Percentiles rank a stretch among this genome's conserved stretches.
Evolutionary conservation across 1,140 invertebrate species (phyloP).

Genomic region (Sycophila sp.): DNA sequence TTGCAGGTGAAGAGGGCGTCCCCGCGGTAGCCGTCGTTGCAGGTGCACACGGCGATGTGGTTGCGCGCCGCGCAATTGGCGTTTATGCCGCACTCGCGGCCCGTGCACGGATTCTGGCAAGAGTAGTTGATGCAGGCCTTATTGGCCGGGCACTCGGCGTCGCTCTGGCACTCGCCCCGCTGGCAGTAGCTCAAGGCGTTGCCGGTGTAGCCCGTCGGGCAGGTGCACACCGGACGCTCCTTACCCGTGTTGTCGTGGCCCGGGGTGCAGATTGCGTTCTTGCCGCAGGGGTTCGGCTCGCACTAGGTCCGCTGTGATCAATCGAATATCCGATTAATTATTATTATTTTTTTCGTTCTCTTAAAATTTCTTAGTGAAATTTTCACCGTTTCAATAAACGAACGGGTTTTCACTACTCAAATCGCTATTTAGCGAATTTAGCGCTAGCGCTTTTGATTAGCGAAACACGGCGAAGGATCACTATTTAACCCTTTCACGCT

Average conservation of each 20-base stretch:
- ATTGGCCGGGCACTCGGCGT: constrained; percentile 77
- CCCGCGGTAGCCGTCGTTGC: constrained; percentile 83
- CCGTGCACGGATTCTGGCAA: constrained; percentile 80
- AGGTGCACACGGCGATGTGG: constrained; percentile 87
- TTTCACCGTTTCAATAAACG: too few species aligned
- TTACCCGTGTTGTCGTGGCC: constrained; percentile 83
- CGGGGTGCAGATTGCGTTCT: constrained; percentile 82
- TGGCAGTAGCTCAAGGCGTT: constrained; percentile 79
- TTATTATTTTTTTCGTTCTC: too few species aligned
- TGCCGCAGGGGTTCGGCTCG: constrained; percentile 85
- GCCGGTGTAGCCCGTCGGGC: constrained; percentile 81
- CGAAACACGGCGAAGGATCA: too few species aligned
- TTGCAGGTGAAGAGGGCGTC: constrained; percentile 73
- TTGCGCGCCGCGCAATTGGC: constrained; percentile 75
- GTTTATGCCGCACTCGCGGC: constrained; percentile 74
- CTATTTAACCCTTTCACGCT: too few species aligned
- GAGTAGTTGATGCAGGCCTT: constrained; percentile 79
- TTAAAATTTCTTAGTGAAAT: too few species aligned
- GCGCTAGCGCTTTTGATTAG: too few species aligned
- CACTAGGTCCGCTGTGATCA: constrained; percentile 81
- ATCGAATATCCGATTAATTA: too few species aligned
- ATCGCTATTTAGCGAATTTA: too few species aligned
- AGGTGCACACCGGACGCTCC: constrained; percentile 85
- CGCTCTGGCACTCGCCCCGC: constrained; percentile 79
- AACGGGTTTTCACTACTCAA: too few species aligned